phyloP scores from a whole-genome alignment of 2,888 invertebrate genomes.

The Drosophila nr. fundita region DNA sequence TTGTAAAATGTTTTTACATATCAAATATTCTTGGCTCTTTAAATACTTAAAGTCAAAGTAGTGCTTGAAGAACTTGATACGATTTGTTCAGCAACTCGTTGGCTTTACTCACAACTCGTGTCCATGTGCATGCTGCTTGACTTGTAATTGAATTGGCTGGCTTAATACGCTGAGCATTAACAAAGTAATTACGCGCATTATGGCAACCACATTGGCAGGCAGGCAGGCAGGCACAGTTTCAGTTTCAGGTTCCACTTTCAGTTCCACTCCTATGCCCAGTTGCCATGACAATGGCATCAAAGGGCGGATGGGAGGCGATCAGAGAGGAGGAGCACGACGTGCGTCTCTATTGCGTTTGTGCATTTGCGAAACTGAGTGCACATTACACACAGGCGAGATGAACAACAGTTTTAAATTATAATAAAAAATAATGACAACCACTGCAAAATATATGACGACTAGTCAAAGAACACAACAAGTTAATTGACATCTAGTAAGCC shows the following conservation, averaged over 20 bases:
- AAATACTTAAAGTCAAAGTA: constrained; percentile 22
- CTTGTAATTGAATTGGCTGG: constrained; percentile 62
- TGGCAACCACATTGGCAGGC: constrained; percentile 59
- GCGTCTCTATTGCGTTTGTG: constrained; percentile 33
- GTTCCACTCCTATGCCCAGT: constrained; percentile 10
- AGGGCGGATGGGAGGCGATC: background rate
- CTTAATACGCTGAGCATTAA: constrained; percentile 65
- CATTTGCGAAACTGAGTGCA: constrained; percentile 37
- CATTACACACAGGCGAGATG: constrained; percentile 5
- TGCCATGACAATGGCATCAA: constrained; percentile 23
- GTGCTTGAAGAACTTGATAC: constrained; percentile 43
- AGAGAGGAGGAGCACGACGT: background rate
- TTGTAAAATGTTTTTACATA: background rate
- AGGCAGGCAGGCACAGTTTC: constrained; percentile 3
- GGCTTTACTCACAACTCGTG: constrained; percentile 24
- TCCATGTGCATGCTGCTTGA: constrained; percentile 26
- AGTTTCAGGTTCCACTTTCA: constrained; percentile 17
- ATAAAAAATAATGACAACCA: constrained; percentile 13
- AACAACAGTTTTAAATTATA: constrained; percentile 19
- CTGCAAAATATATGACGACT: constrained; percentile 2
- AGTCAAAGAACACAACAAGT: background rate
- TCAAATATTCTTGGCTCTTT: background rate
- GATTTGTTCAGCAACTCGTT: constrained; percentile 17
- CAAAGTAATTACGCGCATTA: constrained; percentile 76
- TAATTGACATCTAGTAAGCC: background rate